Base-by-base conservation (phyloP, 2,888 invertebrate genomes). In the Koerneria pararmatus region DNA sequence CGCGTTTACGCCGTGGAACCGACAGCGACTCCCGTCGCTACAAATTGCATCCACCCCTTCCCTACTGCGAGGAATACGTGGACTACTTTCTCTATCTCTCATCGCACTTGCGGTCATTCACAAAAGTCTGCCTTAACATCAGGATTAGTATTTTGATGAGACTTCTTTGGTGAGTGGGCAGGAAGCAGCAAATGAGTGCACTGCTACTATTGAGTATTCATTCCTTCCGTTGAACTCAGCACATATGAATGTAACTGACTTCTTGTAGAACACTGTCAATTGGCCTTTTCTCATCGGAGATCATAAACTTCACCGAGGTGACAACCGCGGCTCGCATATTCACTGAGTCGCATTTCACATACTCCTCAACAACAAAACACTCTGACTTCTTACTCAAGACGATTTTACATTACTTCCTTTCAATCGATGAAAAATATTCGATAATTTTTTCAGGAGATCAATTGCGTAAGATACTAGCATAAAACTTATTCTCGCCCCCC, bases 241-340 rank as follows among this genome's bases (percentile, higher is more conserved):
- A n/a, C n/a, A n/a, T n/a, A n/a, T n/a, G n/a, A n/a, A n/a, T n/a
- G n/a, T n/a, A n/a, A n/a, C 37, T 67, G 34, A 63, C 65, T 27
- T 58, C 48, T 77, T 91, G 89, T 34, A 97, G 87, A 78, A 95
- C 87, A 0, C 89, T 88, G 86, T 97, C 97, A 77, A 95, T 93
- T 27, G 90, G 88, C 85, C 93, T 92, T 11, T 94, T 94, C 87
- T 93, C 95, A 87, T 97, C 97, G 1, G 94, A 93, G 82, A 98
- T 95, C 48, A 97, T 95, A 84, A 95, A 99, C 85, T 98, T 98
- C 69, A 98, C 91, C 53, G 97, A 95, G 1, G 97, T 95, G 19
- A 98, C 93, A 1, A 95, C 93, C 0, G 97, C 97, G 0, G 94
- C 93, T 82, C 97, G 88, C 85, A 94, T 92, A 35, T 70, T 66